Conservation (phyloP, 1,140 invertebrate species). For the Asobara japonica region DNA sequence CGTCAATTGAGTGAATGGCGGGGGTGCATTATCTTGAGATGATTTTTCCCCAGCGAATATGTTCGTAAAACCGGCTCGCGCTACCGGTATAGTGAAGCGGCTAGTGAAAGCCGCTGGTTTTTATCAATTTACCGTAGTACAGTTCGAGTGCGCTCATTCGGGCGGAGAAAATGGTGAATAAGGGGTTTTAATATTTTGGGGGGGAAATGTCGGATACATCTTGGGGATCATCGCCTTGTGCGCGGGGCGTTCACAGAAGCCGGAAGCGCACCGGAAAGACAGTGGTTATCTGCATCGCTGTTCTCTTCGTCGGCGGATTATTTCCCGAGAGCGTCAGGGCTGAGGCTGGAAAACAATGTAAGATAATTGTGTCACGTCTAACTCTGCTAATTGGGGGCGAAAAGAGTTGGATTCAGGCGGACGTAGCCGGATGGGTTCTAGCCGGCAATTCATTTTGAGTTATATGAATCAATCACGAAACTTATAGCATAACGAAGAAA, state of each 20-base stretch:
- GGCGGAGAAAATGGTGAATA: background rate
- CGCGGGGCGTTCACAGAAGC: background rate
- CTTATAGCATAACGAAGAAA: no score
- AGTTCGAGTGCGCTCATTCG: background rate
- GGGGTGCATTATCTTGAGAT: no score
- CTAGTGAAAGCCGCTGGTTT: no score
- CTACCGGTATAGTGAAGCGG: no score
- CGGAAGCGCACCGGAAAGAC: background rate
- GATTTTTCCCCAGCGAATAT: no score
- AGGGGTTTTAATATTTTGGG: background rate
- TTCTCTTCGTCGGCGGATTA: background rate
- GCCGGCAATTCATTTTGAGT: no score
- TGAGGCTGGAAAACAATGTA: constrained; percentile 17
- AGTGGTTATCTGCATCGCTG: background rate
- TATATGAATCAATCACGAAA: no score
- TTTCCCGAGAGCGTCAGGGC: background rate
- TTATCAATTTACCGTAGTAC: background rate
- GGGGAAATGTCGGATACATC: constrained; percentile 6
- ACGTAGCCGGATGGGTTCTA: no score
- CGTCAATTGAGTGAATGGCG: no score
- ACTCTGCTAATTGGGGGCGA: background rate
- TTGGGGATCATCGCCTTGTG: background rate
- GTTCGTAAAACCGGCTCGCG: no score
- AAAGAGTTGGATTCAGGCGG: background rate
- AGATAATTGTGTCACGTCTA: background rate